Evolutionary conservation across 2,113 vertebrate genomes (phyloP).

Genomic region (Aphyosemion australe): DNA sequence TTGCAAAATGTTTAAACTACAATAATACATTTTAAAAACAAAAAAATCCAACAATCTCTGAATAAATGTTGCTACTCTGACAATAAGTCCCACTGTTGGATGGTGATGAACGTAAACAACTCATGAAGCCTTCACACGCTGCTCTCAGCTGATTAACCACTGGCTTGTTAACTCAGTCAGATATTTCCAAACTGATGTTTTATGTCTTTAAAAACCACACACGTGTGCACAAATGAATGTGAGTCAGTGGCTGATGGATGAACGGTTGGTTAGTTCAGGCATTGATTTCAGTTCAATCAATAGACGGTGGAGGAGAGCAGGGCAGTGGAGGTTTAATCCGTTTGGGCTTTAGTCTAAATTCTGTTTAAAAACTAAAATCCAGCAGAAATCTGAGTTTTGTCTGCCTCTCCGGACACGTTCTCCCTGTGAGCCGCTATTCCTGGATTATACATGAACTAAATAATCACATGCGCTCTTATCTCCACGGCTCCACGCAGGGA

Average conservation of each 20-base stretch:
- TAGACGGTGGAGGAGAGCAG: conserved; percentile 29
- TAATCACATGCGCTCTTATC: neutral
- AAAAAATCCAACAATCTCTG: too few relatives aligned
- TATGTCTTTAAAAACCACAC: conserved; percentile 1
- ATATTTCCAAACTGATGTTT: neutral
- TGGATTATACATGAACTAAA: conserved; percentile 14
- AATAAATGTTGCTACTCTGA: too few relatives aligned
- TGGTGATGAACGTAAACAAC: too few relatives aligned
- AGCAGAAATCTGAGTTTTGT: neutral
- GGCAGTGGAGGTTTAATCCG: conserved; percentile 3
- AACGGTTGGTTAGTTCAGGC: conserved; percentile 28
- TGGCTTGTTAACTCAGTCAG: too few relatives aligned
- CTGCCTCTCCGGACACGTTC: neutral
- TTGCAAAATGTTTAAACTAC: too few relatives aligned
- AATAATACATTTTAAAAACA: too few relatives aligned
- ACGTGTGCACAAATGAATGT: conserved; percentile 14
- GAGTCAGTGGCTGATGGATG: conserved; percentile 33
- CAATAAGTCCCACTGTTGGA: too few relatives aligned
- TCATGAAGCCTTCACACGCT: too few relatives aligned
- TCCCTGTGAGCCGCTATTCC: neutral
- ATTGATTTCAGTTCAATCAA: conserved; percentile 38
- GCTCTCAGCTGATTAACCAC: too few relatives aligned
- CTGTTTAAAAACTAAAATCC: neutral
- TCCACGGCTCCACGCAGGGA: neutral
- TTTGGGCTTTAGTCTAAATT: neutral